These are phyloP conservation scores for Ctenoplectra terminalis DNA, from an alignment of 1,140 invertebrate genomes.

Conservation along the genomic window DNA sequence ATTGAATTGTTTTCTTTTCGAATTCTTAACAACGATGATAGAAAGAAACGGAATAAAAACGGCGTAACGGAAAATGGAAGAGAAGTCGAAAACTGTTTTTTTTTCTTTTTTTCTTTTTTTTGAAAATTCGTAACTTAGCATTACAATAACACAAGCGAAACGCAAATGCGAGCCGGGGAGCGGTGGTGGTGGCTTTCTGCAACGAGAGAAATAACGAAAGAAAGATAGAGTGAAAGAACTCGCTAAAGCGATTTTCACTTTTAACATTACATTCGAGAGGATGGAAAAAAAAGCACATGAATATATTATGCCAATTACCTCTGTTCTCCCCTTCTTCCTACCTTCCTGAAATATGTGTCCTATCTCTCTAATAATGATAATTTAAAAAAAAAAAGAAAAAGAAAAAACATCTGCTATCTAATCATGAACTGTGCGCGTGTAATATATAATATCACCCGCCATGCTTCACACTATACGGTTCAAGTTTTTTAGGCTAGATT, in stretches of 20 bases:
- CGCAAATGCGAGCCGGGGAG: conserved; percentile 62
- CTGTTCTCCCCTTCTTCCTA: conserved; percentile 28
- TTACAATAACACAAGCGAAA: conserved; percentile 30
- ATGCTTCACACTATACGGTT: conserved; percentile 74
- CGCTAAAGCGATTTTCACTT: conserved; percentile 25
- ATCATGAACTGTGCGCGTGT: conserved; percentile 65
- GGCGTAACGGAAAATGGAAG: conserved; percentile 51
- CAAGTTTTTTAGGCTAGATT: conserved; percentile 71
- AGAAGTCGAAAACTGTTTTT: conserved; percentile 31
- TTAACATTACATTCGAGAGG: conserved; percentile 23
- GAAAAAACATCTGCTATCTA: conserved; percentile 48
- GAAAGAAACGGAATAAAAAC: conserved; percentile 28
- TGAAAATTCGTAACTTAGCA: conserved; percentile 11
- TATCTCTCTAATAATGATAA: conserved; percentile 33
- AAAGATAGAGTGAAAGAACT: conserved; percentile 11
- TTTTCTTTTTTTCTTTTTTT: conserved; percentile 19
- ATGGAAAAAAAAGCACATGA: conserved; percentile 38
- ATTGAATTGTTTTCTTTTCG: conserved; percentile 3
- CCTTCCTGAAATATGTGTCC: conserved; percentile 19
- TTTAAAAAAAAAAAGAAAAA: conserved; percentile 18
- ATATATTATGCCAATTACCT: conserved; percentile 47
- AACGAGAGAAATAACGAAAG: conserved; percentile 20
- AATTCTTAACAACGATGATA: conserved; percentile 43
- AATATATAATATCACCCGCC: conserved; percentile 76
- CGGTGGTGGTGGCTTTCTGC: conserved; percentile 62